Base-by-base conservation (phyloP, 64 coral and sea anemone genomes). In the Actinia tenebrosa region DNA sequence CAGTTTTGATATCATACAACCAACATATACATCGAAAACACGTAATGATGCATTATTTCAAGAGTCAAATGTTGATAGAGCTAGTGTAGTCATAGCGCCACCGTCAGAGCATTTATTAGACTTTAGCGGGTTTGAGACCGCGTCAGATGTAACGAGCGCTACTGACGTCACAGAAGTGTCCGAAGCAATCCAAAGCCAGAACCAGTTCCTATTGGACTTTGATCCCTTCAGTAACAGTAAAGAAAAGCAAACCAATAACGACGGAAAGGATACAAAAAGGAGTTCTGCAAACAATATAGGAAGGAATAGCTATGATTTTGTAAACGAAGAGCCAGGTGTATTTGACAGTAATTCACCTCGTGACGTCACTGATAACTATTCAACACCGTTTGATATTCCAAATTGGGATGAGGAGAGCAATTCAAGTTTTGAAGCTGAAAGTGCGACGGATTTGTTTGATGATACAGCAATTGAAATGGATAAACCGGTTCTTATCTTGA, bases 91-190 rank as follows among this genome's bases (percentile, higher is more conserved):
- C 19, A 86, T 91, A 19, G 54, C 84, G 13, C 89, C 89, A 62
- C 89, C 89, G 45, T 86, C 84, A 63, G 89, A 91, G 13, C 82
- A 91, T 80, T 37, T 91, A 22, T 63, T 91, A 44, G 82, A 80
- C 26, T 91, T 91, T 59, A 56, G 56, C 37, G 18, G 55, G 1
- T 14, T 79, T 6, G 80, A 83, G 46, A 83, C 80, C n/a, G 83
- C 83, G 56, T 85, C 83, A 1, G 60, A 64, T 15, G 60, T 84
- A 27, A 84, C 54, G 45, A 79, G 37, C 14, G 37, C 53, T 5
- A 75, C 69, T 75, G 54, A 83, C 80, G 44, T 83, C 54, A 85
- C 83, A 43, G 25, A 19, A 61, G 63, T 85, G 14, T 61, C 50
- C 2, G 60, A 85, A 44, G 56, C 83, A 85, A 60, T 58, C 56